Evolutionary conservation across 1,140 invertebrate species (phyloP).

Genomic region (Pectinophora gossypiella): DNA sequence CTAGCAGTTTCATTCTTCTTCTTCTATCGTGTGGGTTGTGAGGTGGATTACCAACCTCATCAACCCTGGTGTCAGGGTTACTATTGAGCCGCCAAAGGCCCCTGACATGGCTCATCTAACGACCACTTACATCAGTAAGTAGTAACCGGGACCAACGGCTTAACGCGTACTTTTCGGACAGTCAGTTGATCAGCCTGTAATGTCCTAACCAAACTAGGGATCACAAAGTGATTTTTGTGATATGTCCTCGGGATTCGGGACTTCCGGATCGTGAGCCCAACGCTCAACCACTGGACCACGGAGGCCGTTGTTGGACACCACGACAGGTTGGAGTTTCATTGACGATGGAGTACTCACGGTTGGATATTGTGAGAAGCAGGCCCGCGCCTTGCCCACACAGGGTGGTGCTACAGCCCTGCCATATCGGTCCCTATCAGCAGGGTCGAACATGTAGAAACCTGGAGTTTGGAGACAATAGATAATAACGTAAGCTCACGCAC

Average conservation of each 20-base stretch:
- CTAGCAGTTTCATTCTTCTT: too few relatives aligned
- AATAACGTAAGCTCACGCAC: too few relatives aligned
- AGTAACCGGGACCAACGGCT: too few relatives aligned
- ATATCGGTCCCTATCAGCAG: conserved; percentile 52
- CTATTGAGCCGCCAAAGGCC: too few relatives aligned
- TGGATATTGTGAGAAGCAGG: conserved; percentile 60
- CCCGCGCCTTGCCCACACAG: conserved; percentile 39
- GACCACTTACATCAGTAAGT: too few relatives aligned
- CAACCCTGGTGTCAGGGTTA: too few relatives aligned
- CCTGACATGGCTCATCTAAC: too few relatives aligned
- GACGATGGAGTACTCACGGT: conserved; percentile 30
- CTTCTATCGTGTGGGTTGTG: too few relatives aligned
- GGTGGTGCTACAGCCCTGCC: conserved; percentile 54
- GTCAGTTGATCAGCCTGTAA: neutral
- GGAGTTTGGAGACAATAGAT: too few relatives aligned
- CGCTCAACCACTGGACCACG: neutral
- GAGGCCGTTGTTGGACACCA: neutral
- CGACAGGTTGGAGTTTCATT: neutral
- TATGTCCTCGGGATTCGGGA: neutral
- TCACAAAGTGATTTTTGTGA: neutral
- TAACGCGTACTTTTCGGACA: too few relatives aligned
- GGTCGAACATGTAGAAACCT: conserved; percentile 66
- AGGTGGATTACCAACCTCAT: too few relatives aligned
- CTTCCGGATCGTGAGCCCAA: neutral
- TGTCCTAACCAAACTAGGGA: neutral